These are phyloP conservation scores for Semaprochilodus insignis DNA, from an alignment of 2,797 vertebrate genomes.

Conservation along the genomic window DNA sequence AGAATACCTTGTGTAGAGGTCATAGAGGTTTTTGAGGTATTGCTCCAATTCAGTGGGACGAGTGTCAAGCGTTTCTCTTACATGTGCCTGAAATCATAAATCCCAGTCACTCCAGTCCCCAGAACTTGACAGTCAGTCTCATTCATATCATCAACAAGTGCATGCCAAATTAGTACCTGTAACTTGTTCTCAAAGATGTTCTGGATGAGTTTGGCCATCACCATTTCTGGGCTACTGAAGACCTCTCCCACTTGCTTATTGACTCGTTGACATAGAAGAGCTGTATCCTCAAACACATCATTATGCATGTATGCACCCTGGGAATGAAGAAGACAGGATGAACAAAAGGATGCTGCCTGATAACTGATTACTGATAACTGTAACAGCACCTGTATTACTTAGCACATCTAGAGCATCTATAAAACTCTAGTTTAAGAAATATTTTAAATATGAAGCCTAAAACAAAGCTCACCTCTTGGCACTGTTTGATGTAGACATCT, in stretches of 20 bases:
- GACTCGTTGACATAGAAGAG: slow-evolving; percentile 91
- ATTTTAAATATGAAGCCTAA: neutral
- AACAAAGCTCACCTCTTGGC: slow-evolving; percentile 89
- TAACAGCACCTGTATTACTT: neutral
- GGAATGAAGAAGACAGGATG: slow-evolving; percentile 13
- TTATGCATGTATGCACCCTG: slow-evolving; percentile 92
- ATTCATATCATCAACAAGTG: neutral
- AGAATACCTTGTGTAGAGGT: slow-evolving; percentile 92
- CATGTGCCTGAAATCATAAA: slow-evolving; percentile 82
- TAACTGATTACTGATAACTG: neutral
- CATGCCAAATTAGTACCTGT: slow-evolving; percentile 81
- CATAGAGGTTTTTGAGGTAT: slow-evolving; percentile 97
- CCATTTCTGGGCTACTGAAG: slow-evolving; percentile 96
- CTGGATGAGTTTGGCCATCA: slow-evolving; percentile 98
- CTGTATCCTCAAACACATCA: slow-evolving; percentile 96
- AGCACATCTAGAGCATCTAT: too few relatives aligned
- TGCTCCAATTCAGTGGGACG: slow-evolving; percentile 93
- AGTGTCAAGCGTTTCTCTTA: slow-evolving; percentile 90
- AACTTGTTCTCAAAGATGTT: slow-evolving; percentile 97
- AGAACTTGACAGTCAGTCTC: neutral
- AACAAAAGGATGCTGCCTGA: neutral
- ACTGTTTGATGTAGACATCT: slow-evolving; percentile 99
- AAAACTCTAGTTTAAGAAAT: neutral
- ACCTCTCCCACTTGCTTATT: slow-evolving; percentile 98
- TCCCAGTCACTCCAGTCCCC: neutral